phyloP scores from a whole-genome alignment of 2,113 vertebrate genomes.

The Cygnus atratus region DNA sequence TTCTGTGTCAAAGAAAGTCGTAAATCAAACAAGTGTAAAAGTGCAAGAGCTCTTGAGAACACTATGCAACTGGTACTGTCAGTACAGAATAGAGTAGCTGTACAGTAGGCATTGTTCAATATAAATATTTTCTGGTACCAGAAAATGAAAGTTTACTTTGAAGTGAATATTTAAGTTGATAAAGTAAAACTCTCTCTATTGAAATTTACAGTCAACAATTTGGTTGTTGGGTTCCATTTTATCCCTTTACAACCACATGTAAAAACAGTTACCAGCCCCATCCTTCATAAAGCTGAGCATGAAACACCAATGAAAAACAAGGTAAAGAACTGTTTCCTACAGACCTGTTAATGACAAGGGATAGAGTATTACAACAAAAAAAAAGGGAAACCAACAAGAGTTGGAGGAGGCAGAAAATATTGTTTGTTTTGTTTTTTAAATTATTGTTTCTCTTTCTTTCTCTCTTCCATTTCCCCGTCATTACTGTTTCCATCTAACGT shows the following conservation, averaged over 20 bases:
- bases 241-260: not conserved
- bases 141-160: not conserved
- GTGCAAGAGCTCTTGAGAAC: not conserved
- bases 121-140: not conserved
- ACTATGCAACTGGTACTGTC: not conserved
- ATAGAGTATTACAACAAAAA: not conserved
- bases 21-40: slow-evolving; percentile 25
- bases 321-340: not conserved
- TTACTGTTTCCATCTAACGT: not conserved
- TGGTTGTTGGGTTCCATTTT: not conserved
- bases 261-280: not conserved
- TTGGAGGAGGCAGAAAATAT: not conserved
- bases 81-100: not conserved
- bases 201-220: not conserved
- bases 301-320: not conserved
- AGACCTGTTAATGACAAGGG: not conserved
- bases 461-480: not conserved
- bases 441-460: not conserved
- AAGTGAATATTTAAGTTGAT: not conserved
- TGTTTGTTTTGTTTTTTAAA: not conserved
- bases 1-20: not conserved
- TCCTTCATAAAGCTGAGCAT: not conserved
- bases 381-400: not conserved
- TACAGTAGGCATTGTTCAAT: not conserved
- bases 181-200: not conserved